phyloP scores from a whole-genome alignment of 2,888 invertebrate genomes.

The Ypsolopha sequella region DNA sequence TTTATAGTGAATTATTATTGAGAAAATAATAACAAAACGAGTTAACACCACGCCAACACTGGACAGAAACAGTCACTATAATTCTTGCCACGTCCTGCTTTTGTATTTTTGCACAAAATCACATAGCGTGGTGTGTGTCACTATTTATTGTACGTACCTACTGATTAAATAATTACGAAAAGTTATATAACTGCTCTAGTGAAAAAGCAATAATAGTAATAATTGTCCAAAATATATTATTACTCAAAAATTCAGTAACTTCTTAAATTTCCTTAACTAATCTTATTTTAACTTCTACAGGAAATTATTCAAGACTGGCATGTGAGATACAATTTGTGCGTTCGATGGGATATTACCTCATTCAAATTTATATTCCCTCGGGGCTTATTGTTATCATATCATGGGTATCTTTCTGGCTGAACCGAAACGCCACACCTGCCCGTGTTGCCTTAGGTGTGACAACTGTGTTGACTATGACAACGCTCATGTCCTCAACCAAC shows the following conservation, averaged over 20 bases:
- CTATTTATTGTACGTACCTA: neutral
- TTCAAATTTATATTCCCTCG: slow-evolving; percentile 98
- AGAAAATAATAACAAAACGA: slow-evolving; percentile 4
- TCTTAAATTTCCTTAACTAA: neutral
- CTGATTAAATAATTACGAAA: neutral
- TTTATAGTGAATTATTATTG: slow-evolving; percentile 4
- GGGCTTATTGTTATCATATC: slow-evolving; percentile 97
- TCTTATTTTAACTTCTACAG: slow-evolving; percentile 56
- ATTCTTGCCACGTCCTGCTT: slow-evolving; percentile 67
- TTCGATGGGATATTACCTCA: slow-evolving; percentile 98
- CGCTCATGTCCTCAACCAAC: slow-evolving; percentile 96
- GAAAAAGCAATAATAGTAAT: neutral
- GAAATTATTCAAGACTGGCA: slow-evolving; percentile 96
- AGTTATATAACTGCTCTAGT: neutral
- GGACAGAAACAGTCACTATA: slow-evolving; percentile 56
- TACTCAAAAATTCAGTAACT: neutral
- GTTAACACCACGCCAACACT: slow-evolving; percentile 51
- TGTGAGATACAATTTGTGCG: slow-evolving; percentile 97
- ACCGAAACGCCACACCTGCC: slow-evolving; percentile 94
- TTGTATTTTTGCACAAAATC: slow-evolving; percentile 61
- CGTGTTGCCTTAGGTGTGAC: slow-evolving; percentile 94
- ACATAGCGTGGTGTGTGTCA: slow-evolving; percentile 50
- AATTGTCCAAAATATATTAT: neutral
- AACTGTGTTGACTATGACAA: slow-evolving; percentile 98
- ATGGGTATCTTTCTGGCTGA: slow-evolving; percentile 97